Conservation (phyloP, 2,797 vertebrate species). For the Geotrypetes seraphini region DNA sequence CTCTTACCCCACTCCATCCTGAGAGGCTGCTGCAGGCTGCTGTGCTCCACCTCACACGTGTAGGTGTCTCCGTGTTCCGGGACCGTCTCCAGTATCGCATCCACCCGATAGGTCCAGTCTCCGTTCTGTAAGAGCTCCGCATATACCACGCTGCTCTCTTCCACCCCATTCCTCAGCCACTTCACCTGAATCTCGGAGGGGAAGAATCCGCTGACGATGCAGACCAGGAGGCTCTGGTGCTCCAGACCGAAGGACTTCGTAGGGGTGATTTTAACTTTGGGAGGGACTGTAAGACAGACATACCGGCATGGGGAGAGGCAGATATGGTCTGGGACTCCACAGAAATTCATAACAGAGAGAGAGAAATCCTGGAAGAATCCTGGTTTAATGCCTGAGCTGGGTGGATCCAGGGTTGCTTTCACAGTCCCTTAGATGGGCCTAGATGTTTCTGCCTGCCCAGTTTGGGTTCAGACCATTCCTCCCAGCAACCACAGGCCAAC, state of each 20-base stretch:
- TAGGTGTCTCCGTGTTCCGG: background rate
- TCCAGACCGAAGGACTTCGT: background rate
- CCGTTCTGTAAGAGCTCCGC: background rate
- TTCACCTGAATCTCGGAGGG: slow-evolving; percentile 3
- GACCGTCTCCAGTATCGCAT: background rate
- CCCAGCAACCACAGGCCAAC: no score
- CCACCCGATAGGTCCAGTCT: background rate
- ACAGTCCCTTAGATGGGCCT: no score
- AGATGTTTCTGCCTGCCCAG: no score
- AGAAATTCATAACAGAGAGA: no score
- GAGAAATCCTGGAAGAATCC: no score
- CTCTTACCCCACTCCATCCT: background rate
- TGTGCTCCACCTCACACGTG: background rate
- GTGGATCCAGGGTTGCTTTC: no score
- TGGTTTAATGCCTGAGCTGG: no score
- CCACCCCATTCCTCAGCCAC: background rate
- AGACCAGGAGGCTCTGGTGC: slow-evolving; percentile 5
- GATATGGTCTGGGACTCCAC: no score
- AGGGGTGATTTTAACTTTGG: slow-evolving; percentile 10
- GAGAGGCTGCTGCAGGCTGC: background rate
- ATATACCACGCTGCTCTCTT: background rate
- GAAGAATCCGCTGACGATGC: slow-evolving; percentile 16
- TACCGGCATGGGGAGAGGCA: no score
- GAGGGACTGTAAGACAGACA: background rate
- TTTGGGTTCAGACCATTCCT: no score